Evolutionary conservation across 2,113 vertebrate genomes (phyloP), one percentile per base, ranked within the genome.

Genomic region (Ploceus nigricollis): DNA sequence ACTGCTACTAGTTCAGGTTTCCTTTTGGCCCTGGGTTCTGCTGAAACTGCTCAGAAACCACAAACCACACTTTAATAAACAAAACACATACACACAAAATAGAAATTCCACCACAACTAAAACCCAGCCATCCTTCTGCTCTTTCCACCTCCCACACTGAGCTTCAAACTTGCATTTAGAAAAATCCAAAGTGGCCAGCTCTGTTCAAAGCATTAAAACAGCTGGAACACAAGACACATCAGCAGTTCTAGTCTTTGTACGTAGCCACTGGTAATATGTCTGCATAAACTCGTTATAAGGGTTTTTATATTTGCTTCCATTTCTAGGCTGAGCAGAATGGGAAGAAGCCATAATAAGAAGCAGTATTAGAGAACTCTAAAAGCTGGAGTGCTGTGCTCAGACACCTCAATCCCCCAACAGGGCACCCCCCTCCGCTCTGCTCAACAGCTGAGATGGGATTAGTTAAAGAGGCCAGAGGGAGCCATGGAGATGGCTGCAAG

Each of bases 1-100:
- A 63, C 33, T 20, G 39, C 35, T 88, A 40, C 85, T 53, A 13
- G 6, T 56, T 90, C 53, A 83, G 47, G 76, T 83, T 95, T 95
- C 75, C 48, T 83, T 76, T 79, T 48, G 30, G 85, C 1, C 0
- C 39, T 23, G 2, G 0, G 42, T 39, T 88, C 47, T 92, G 71
- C 37, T 86, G 71, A 95, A 92, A 90, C 82, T 79, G 57, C 73
- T 90, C 84, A 51, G 81, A 84, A 51, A 89, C 76, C 90, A 65
- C 85, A 96, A 92, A 92, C 64, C 40, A 80, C 3, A 11, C 15
- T 80, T 87, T 86, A 86, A 70, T 61, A 94, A 82, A 91, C 37
- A 90, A 88, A 85, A 60, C 42, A 56, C 39, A 85, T 27, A 63
- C 40, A 76, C 5, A 45, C 2, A 82, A 77, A 83, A 73, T 45